Conservation (phyloP, 2,797 vertebrate species). For the Microctenopoma steveboyesi region DNA sequence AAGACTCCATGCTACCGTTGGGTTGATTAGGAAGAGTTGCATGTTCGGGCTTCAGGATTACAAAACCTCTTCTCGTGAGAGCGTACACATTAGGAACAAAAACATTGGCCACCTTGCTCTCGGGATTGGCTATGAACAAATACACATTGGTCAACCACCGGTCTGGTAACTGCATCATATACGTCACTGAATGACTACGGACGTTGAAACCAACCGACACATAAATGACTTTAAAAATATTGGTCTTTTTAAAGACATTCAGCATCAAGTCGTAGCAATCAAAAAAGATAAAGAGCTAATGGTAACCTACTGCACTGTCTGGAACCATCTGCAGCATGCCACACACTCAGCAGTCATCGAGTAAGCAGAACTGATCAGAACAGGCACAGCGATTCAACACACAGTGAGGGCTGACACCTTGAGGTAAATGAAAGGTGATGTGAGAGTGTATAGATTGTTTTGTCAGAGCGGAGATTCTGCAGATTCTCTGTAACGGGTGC, state of each 20-base stretch:
- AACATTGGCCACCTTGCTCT: too few species aligned
- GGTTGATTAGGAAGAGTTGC: too few species aligned
- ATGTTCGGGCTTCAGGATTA: too few species aligned
- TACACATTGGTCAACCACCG: too few species aligned
- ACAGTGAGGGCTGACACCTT: conserved; percentile 45
- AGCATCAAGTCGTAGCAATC: conserved; percentile 1
- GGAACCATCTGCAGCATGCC: conserved; percentile 26
- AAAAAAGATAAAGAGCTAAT: neutral
- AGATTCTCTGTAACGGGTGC: conserved; percentile 63
- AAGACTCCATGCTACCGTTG: too few species aligned
- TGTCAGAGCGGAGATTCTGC: conserved; percentile 68
- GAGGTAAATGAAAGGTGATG: conserved; percentile 71
- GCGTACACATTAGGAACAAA: too few species aligned
- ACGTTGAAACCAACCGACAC: too few species aligned
- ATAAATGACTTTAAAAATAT: too few species aligned
- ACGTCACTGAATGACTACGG: too few species aligned
- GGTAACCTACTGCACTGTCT: conserved; percentile 32
- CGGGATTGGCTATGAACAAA: too few species aligned
- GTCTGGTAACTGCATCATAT: too few species aligned
- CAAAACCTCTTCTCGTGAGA: too few species aligned
- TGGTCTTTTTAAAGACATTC: neutral
- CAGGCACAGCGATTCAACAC: conserved; percentile 62
- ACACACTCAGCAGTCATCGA: conserved; percentile 36
- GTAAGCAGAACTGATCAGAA: conserved; percentile 66
- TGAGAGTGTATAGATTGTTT: conserved; percentile 67